These are phyloP conservation scores for Calcarius lapponicus DNA, from an alignment of 2,797 vertebrate genomes.

Conservation along the genomic window DNA sequence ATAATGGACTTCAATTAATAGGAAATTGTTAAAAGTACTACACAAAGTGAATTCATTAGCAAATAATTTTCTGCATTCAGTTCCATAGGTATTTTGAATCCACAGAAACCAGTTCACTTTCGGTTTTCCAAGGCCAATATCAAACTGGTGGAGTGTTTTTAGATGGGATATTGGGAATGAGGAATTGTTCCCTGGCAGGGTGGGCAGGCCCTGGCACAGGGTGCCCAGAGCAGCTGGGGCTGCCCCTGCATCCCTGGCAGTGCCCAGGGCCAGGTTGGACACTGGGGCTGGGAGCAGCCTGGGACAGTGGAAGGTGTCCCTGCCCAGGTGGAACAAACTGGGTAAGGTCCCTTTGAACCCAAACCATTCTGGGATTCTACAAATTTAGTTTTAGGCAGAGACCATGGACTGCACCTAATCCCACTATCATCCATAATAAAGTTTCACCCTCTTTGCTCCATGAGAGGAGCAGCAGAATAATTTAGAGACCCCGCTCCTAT, in stretches of 20 bases:
- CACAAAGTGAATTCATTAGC: neutral
- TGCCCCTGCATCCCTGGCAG: neutral
- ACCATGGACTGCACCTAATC: neutral
- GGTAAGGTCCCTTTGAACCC: neutral
- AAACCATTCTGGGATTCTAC: neutral
- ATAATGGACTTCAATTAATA: neutral
- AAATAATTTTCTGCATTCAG: neutral
- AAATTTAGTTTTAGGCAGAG: neutral
- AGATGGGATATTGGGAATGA: fast-evolving
- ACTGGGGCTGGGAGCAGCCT: neutral
- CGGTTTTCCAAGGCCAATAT: neutral
- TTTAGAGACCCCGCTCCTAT: neutral
- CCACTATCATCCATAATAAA: neutral
- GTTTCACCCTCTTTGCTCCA: neutral
- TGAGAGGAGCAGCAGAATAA: neutral
- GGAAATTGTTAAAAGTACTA: neutral
- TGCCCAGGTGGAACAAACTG: neutral
- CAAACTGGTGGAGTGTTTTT: neutral
- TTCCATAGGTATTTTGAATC: neutral
- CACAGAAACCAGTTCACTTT: neutral
- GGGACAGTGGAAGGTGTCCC: neutral
- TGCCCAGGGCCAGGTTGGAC: neutral
- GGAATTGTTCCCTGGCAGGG: neutral
- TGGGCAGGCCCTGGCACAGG: neutral
- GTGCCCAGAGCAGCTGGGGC: neutral